A percentile compares a stretch with the other conserved stretches of the same genome.
Evolutionary conservation across 2,797 vertebrate species (phyloP).

Genomic region (Cygnus olor): DNA sequence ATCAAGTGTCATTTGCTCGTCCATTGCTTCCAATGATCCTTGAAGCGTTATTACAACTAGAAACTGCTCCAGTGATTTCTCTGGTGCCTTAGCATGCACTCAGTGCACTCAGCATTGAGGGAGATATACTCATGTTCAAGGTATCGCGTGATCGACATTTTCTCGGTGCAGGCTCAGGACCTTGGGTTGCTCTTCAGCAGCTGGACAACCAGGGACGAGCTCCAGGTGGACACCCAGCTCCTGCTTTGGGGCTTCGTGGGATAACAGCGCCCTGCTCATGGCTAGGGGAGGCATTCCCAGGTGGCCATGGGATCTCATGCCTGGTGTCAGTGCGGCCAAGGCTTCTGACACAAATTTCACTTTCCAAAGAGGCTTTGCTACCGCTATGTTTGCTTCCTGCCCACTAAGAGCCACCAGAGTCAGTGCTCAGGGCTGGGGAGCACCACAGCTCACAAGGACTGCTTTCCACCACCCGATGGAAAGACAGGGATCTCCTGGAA

Average conservation of each 20-base stretch:
- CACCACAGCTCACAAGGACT: neutral
- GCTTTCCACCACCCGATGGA: neutral
- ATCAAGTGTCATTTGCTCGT: constrained; percentile 9
- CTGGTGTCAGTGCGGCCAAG: neutral
- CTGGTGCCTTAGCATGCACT: neutral
- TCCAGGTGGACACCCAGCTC: neutral
- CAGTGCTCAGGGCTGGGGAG: accelerated
- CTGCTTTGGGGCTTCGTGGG: neutral
- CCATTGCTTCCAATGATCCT: neutral
- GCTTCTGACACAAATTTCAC: neutral
- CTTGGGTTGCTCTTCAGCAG: neutral
- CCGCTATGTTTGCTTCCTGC: neutral
- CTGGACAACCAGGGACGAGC: neutral
- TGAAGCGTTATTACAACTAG: neutral
- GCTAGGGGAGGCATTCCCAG: neutral
- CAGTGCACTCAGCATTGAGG: neutral
- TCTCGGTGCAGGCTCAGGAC: neutral
- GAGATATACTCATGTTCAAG: neutral
- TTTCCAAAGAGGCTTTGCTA: neutral
- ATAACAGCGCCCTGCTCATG: neutral
- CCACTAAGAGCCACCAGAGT: neutral
- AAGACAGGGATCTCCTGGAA: no score
- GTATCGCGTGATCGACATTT: neutral
- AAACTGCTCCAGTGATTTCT: neutral
- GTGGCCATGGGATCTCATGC: accelerated